These are phyloP conservation scores for Cavia porcellus DNA, from an alignment of 2,113 vertebrate species.

Conservation along the genomic window DNA sequence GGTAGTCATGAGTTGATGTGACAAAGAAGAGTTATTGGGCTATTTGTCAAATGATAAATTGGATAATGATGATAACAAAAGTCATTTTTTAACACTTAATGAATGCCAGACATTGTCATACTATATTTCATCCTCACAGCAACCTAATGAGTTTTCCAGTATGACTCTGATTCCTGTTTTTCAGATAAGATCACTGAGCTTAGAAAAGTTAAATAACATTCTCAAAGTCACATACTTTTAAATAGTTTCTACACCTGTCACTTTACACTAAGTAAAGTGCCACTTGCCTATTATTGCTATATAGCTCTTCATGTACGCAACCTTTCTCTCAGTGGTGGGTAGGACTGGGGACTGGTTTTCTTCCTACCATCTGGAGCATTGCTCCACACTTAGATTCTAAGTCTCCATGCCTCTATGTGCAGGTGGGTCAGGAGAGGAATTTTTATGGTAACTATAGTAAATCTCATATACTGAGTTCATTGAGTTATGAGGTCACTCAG, in stretches of 20 bases:
- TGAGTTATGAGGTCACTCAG: background rate
- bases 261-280: background rate
- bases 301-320: rapidly evolving
- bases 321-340: background rate
- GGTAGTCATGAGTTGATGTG: constrained; percentile 34
- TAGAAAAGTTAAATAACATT: background rate
- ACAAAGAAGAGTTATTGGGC: background rate
- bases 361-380: background rate
- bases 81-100: background rate
- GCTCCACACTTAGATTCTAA: rapidly evolving
- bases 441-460: background rate
- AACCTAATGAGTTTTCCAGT: background rate
- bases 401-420: background rate
- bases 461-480: background rate
- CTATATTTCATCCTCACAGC: background rate
- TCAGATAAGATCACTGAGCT: constrained; percentile 49
- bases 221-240: background rate
- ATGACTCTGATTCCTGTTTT: background rate
- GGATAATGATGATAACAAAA: background rate
- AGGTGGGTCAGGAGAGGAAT: background rate
- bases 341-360: background rate
- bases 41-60: constrained; percentile 53
- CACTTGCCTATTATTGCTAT: background rate
- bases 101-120: background rate
- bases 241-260: background rate